phyloP scores from a whole-genome alignment of 92 coral and sea anemone genomes.

The Palythoa caribaeorum region DNA sequence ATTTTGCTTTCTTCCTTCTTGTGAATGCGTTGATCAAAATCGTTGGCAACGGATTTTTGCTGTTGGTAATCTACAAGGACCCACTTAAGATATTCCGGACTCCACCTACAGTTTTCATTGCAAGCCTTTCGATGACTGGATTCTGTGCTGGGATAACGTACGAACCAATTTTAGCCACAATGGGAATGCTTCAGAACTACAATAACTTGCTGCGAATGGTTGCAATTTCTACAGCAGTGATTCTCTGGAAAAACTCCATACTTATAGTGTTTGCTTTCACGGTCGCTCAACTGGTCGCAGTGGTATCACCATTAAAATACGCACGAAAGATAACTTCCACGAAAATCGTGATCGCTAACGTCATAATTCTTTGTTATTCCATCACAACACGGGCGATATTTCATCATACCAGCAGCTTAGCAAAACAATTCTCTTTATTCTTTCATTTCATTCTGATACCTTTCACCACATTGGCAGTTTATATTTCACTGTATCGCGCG shows the following conservation, averaged over 20 bases:
- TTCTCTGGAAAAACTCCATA: not conserved
- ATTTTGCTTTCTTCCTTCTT: not conserved
- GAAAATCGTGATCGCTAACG: not conserved
- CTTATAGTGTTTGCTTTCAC: not conserved
- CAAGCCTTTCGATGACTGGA: not conserved
- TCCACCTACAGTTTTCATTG: not conserved
- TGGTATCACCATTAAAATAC: not conserved
- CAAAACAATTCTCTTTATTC: not conserved
- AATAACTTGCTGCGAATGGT: not conserved
- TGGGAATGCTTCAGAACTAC: not conserved
- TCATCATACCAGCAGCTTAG: not conserved
- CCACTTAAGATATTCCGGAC: not conserved
- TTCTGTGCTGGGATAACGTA: not conserved
- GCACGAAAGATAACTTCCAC: slow-evolving; percentile 4
- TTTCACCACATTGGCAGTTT: not conserved
- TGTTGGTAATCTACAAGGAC: not conserved
- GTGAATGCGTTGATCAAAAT: not conserved
- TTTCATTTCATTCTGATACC: not conserved
- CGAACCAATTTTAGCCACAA: not conserved
- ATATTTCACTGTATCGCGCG: not conserved
- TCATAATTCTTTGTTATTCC: not conserved
- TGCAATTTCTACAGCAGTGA: not conserved
- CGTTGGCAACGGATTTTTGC: not conserved
- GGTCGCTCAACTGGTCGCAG: not conserved
- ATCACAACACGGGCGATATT: not conserved